Base-by-base conservation (phyloP, 2,113 vertebrate species). In the Grallaria varia region DNA sequence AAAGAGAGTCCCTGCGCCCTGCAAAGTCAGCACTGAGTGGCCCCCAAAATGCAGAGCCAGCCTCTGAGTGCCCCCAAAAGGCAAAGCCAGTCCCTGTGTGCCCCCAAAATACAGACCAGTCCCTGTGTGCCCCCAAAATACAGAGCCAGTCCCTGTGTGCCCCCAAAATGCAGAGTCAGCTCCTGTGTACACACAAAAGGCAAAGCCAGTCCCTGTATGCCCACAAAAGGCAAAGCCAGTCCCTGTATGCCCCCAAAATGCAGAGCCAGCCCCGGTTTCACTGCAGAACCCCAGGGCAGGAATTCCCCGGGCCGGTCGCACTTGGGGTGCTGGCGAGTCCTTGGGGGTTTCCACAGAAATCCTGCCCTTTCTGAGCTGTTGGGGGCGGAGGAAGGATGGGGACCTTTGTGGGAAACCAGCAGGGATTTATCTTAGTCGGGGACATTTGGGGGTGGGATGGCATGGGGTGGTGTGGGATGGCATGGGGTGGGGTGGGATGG, bases 321-420 rank as follows among this genome's bases (percentile, higher is more conserved):
- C 44, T 27, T 2, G 9, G 16, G 59, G 44, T 3, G 9, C 42
- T 8, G 49, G 25, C 0, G 39, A 82, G 44, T 23, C 82, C 78
- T 67, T 4, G 95, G 92, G 94, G 87, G 0, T 94, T 91, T 94
- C 95, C 74, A 0, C 67, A 53, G 28, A 8, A 66, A 81, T 87
- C 73, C 94, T 62, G 59, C 55, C 60, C 79, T 2, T 47, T 55
- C 45, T 8, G 12, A 58, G 40, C 19, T 0, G 4, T 0, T 19
- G n/a, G 44, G 60, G 30, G 33, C 4, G 0, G 35, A 30, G 47
- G 3, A 76, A 39, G 72, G 59, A 53, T 4, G 2, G 37, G 35
- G 39, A 58, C 53, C 18, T 1, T 2, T 2, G 10, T 5, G n/a
- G 71, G 52, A 50, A 52, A 50, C 27, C 2, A 0, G 23, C 28